phyloP scores from a whole-genome alignment of 2,888 invertebrate genomes.

The Leucania comma region DNA sequence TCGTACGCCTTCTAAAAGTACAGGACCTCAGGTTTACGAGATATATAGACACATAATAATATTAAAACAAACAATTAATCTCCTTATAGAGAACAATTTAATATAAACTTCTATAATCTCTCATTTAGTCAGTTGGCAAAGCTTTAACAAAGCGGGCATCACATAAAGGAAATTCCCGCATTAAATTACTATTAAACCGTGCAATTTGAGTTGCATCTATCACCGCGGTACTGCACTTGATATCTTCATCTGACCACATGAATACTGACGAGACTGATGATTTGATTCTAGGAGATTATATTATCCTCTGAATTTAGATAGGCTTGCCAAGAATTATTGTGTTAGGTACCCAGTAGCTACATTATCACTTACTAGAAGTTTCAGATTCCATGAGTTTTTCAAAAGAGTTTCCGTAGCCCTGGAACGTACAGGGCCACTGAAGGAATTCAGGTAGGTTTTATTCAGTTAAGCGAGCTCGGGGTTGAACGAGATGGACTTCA shows the following conservation, averaged over 20 bases:
- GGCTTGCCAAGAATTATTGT: background rate
- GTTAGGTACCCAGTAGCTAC: background rate
- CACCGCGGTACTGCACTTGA: constrained; percentile 32
- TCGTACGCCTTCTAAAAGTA: too few species aligned
- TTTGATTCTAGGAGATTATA: constrained; percentile 9
- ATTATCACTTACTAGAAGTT: background rate
- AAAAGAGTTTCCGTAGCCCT: too few species aligned
- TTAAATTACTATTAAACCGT: constrained; percentile 63
- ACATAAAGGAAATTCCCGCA: constrained; percentile 61
- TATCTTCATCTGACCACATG: constrained; percentile 42
- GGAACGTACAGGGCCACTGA: background rate
- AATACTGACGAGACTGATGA: constrained; percentile 29
- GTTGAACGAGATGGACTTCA: too few species aligned
- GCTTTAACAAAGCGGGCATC: constrained; percentile 52
- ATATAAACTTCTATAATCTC: constrained; percentile 28
- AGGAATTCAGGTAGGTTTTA: too few species aligned
- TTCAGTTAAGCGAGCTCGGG: too few species aligned
- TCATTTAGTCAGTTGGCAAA: constrained; percentile 58
- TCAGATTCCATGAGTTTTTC: too few species aligned
- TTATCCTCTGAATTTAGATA: constrained; percentile 1
- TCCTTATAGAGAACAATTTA: constrained; percentile 15
- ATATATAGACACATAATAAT: too few species aligned
- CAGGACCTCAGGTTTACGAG: too few species aligned
- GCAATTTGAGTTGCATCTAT: constrained; percentile 56
- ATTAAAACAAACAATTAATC: background rate